phyloP scores from a whole-genome alignment of 2,797 vertebrate species.

The Novumbra hubbsi region DNA sequence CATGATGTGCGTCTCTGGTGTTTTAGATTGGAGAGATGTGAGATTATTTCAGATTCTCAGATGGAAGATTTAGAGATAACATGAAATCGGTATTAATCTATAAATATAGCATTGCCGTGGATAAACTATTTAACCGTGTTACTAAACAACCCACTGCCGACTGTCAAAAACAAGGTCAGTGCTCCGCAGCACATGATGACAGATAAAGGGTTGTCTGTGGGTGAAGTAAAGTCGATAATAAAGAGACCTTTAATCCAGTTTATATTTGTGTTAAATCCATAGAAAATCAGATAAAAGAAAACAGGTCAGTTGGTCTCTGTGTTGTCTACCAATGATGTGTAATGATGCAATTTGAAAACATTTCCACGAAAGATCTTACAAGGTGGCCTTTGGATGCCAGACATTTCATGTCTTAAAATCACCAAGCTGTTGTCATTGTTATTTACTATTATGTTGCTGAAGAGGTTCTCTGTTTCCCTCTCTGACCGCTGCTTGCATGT shows the following conservation, averaged over 20 bases:
- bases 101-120: constrained; percentile 41
- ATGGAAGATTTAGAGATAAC: constrained; percentile 63
- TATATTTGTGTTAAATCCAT: constrained; percentile 53
- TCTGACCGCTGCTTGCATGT: not conserved
- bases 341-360: constrained; percentile 57
- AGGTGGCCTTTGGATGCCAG: constrained; percentile 2
- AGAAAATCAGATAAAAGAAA: constrained; percentile 57
- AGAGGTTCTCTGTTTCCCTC: not conserved
- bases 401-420: not conserved
- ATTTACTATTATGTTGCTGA: not conserved
- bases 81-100: constrained; percentile 63
- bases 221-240: constrained; percentile 48
- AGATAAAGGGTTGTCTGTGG: constrained; percentile 72
- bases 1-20: constrained; percentile 23
- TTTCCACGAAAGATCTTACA: not conserved
- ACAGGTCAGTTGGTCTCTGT: constrained; percentile 60
- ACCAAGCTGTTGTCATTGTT: not conserved
- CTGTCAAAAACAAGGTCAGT: constrained; percentile 59
- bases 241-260: constrained; percentile 60
- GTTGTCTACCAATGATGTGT: constrained; percentile 46
- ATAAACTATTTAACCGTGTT: constrained; percentile 56
- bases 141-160: constrained; percentile 50
- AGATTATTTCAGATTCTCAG: constrained; percentile 53
- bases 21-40: constrained; percentile 26
- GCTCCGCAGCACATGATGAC: constrained; percentile 61